phyloP scores from a whole-genome alignment of 2,888 invertebrate species.

The Polia nebulosa region DNA sequence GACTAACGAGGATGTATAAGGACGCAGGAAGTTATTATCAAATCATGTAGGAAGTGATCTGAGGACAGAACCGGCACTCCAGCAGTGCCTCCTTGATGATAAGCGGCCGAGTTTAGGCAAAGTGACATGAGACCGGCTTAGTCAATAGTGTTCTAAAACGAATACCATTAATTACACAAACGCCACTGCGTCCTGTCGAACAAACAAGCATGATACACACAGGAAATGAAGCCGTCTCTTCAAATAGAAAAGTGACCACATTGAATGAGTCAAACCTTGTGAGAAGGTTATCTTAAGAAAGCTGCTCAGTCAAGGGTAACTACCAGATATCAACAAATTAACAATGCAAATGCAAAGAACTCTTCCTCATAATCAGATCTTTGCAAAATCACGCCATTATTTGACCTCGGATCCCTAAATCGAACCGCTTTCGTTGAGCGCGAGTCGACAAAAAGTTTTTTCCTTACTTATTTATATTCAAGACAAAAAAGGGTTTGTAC shows the following conservation, averaged over 20 bases:
- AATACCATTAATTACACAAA: constrained; percentile 8
- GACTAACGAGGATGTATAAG: constrained; percentile 85
- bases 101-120: constrained; percentile 61
- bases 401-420: constrained; percentile 40
- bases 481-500: constrained; percentile 90
- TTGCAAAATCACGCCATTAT: constrained; percentile 43
- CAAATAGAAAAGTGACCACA: constrained; percentile 52
- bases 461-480: constrained; percentile 88
- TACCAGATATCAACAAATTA: constrained; percentile 45
- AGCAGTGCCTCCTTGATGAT: constrained; percentile 63
- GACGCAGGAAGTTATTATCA: constrained; percentile 89
- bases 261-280: constrained; percentile 38
- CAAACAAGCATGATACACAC: constrained; percentile 29
- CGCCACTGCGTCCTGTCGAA: constrained; percentile 1
- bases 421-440: constrained; percentile 60
- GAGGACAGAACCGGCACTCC: constrained; percentile 76
- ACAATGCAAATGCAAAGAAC: constrained; percentile 37
- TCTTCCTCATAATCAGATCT: constrained; percentile 45
- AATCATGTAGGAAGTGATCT: constrained; percentile 86
- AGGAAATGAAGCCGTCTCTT: constrained; percentile 49
- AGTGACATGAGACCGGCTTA: constrained; percentile 45
- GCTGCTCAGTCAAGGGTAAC: constrained; percentile 41
- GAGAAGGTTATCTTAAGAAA: constrained; percentile 57
- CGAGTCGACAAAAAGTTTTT: constrained; percentile 70
- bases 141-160: not conserved